phyloP scores from a whole-genome alignment of 1,140 invertebrate genomes.

The Formica exsecta region DNA sequence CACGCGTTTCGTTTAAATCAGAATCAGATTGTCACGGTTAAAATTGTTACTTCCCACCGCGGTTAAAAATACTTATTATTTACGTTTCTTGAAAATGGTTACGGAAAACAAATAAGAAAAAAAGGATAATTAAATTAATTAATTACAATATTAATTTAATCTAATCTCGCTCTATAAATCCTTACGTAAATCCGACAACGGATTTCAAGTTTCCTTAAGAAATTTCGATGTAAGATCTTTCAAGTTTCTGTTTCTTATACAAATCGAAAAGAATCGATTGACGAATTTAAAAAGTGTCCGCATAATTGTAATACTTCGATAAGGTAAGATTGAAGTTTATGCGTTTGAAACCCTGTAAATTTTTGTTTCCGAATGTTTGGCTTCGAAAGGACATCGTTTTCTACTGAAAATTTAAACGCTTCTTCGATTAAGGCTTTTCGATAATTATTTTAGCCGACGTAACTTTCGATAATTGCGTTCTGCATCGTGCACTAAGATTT shows the following conservation, averaged over 20 bases:
- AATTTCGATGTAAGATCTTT: not conserved
- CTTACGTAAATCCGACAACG: not conserved
- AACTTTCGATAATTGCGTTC: constrained; percentile 40
- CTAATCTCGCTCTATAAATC: not conserved
- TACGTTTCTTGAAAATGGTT: not conserved
- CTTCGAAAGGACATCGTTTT: not conserved
- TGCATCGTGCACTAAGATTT: constrained; percentile 13
- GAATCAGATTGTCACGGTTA: constrained; percentile 10
- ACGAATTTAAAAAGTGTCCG: constrained; percentile 4
- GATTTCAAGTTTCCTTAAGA: not conserved
- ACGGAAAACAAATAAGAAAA: not conserved
- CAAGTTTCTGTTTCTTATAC: constrained; percentile 2
- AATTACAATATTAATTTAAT: not conserved
- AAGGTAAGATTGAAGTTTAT: constrained; percentile 23
- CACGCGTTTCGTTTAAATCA: constrained; percentile 23
- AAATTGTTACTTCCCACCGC: constrained; percentile 12
- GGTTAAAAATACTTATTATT: not conserved
- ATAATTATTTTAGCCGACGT: constrained; percentile 55
- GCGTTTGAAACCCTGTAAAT: not conserved
- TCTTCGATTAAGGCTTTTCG: constrained; percentile 35
- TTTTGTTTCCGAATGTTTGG: not conserved
- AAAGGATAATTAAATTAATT: not conserved
- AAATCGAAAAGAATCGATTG: not conserved
- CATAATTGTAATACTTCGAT: not conserved
- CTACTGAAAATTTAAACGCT: constrained; percentile 46